Base-by-base conservation (phyloP, 1,140 invertebrate genomes). In the Galendromus occidentalis region DNA sequence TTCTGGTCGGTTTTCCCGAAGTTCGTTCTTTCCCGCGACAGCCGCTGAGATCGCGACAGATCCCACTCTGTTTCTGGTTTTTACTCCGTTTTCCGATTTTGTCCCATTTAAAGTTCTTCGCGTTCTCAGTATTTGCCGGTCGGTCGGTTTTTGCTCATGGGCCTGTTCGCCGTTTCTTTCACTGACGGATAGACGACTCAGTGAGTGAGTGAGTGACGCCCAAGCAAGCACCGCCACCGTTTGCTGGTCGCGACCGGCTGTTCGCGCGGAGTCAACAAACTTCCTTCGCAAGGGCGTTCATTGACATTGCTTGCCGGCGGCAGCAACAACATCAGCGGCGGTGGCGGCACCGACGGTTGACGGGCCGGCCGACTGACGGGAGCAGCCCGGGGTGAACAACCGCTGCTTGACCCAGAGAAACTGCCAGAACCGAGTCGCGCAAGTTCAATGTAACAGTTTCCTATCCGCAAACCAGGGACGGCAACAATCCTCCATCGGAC, bases 381-480 rank as follows among this genome's bases (percentile, higher is more conserved):
- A 39, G 14, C 51, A 25, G 51, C 22, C 14, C 51, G 51, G 51
- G 51, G 51, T 59, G 51, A 59, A 59, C 20, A 33, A 25, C 51
- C 51, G 51, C 33, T 25, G 51, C 25, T 2, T 59, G 51, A 59
- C 51, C 51, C 51, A 59, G 51, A 59, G 51, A 59, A 39, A 39
- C 4, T 14, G 51, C 12, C 51, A 29, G 51, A 39, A 25, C 51
- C 12, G 51, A 59, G 51, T 59, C 14, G 25, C n/a, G 25, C 51
- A 59, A 59, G 51, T 59, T 59, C 51, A 59, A 59, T 59, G 51
- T 59, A 59, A 59, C 51, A 59, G 33, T 59, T 59, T 25, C 33
- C 25, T 25, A 59, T 25, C 33, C 33, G 33, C 33, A 39, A 39
- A 39, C 33, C 33, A 39, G 33, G 33, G 33, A 9, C 4, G 33